These are phyloP conservation scores for Drosophila orosa DNA, from an alignment of 1,140 invertebrate species.

Conservation along the genomic window DNA sequence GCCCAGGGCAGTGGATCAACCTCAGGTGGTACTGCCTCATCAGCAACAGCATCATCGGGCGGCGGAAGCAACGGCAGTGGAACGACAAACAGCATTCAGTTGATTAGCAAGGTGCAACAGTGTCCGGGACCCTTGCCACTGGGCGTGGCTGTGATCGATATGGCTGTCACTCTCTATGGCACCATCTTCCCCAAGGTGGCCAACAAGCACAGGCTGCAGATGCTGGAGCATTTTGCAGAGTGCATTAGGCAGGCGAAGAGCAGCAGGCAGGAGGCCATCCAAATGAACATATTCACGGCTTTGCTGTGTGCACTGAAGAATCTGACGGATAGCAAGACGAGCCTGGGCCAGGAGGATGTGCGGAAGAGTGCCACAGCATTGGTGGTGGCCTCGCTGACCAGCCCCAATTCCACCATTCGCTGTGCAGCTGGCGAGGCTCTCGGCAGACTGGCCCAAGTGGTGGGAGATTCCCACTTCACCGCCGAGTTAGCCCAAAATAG, in stretches of 20 bases:
- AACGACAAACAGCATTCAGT: conserved; percentile 79
- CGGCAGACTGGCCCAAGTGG: conserved; percentile 94
- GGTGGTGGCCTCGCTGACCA: conserved; percentile 92
- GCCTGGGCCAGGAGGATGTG: conserved; percentile 95
- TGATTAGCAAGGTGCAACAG: conserved; percentile 73
- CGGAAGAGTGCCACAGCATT: conserved; percentile 93
- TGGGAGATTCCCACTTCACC: conserved; percentile 93
- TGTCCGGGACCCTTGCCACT: conserved; percentile 93
- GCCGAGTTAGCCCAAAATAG: conserved; percentile 95
- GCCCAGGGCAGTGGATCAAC: conserved; percentile 85
- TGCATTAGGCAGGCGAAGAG: conserved; percentile 97
- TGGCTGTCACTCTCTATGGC: conserved; percentile 96
- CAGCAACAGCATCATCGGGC: conserved; percentile 9
- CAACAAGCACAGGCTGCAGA: conserved; percentile 97
- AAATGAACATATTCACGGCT: conserved; percentile 98
- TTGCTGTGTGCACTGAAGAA: conserved; percentile 95
- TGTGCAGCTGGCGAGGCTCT: conserved; percentile 95
- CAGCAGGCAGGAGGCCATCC: conserved; percentile 95
- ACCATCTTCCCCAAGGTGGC: conserved; percentile 96
- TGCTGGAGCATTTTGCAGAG: conserved; percentile 98
- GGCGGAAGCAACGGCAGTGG: conserved; percentile 9
- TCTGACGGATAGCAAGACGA: conserved; percentile 93
- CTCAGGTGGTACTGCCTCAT: conserved; percentile 3
- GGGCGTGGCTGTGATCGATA: conserved; percentile 98
- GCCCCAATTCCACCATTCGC: conserved; percentile 92